phyloP scores from a whole-genome alignment of 2,888 invertebrate genomes.

The Cephus runcator region DNA sequence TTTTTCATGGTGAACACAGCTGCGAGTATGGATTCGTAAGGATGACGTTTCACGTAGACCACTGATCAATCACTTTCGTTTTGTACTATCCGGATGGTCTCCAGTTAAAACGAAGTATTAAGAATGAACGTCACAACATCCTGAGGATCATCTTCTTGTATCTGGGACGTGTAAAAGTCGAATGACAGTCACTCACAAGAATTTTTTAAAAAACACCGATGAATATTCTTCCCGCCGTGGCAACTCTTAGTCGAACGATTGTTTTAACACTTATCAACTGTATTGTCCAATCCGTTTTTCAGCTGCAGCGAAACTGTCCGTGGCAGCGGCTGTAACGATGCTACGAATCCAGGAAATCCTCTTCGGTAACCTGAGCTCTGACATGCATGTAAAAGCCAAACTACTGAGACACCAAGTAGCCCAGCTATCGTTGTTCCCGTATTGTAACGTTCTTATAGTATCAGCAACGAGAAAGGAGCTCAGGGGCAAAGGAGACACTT shows the following conservation, averaged over 20 bases:
- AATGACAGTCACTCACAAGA: background rate
- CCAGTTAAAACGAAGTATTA: background rate
- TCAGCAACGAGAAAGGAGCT: background rate
- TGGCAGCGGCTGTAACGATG: background rate
- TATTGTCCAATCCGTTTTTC: background rate
- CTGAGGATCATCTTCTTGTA: background rate
- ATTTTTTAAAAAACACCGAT: background rate
- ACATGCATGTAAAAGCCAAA: conserved; percentile 1
- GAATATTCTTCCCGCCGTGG: background rate
- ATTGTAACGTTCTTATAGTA: background rate
- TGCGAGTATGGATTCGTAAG: conserved; percentile 4
- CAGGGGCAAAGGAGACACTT: background rate
- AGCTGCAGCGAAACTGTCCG: background rate
- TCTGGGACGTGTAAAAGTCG: too few species aligned
- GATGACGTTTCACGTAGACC: background rate
- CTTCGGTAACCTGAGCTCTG: background rate
- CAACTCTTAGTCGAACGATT: background rate
- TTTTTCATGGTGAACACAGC: conserved; percentile 64
- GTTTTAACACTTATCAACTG: background rate
- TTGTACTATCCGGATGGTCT: background rate
- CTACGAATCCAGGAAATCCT: background rate
- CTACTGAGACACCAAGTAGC: background rate
- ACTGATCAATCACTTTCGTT: background rate
- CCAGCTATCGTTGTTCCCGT: background rate
- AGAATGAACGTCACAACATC: background rate